Evolutionary conservation across 2,797 vertebrate genomes (phyloP).

Genomic region (Danio tinwini): DNA sequence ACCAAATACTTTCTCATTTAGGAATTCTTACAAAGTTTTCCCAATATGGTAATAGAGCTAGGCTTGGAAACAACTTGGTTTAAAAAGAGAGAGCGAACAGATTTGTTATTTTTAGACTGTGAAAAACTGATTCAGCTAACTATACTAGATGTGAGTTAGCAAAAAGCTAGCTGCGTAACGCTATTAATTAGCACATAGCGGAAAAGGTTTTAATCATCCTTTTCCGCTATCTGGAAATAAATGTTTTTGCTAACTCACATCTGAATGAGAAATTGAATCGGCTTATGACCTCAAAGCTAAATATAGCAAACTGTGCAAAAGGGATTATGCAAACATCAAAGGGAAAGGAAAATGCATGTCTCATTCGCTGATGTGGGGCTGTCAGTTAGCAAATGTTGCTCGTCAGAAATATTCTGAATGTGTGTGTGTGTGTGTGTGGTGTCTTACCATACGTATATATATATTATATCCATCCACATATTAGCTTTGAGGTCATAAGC

Average conservation of each 20-base stretch:
- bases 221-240: neutral
- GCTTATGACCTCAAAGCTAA: slow-evolving; percentile 72
- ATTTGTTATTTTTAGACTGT: too few species aligned
- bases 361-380: slow-evolving; percentile 39
- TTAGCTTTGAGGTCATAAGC: slow-evolving; percentile 72
- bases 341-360: slow-evolving; percentile 62
- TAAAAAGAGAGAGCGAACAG: too few species aligned
- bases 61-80: too few species aligned
- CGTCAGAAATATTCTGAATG: neutral
- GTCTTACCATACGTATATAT: too few species aligned
- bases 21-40: too few species aligned
- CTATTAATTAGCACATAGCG: slow-evolving; percentile 61
- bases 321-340: slow-evolving; percentile 77
- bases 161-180: slow-evolving; percentile 65
- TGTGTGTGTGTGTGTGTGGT: neutral
- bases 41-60: too few species aligned
- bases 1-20: too few species aligned
- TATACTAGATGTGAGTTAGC: slow-evolving; percentile 50
- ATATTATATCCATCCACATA: too few species aligned
- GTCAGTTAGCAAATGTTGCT: slow-evolving; percentile 5
- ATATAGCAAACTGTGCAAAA: slow-evolving; percentile 69
- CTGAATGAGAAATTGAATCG: slow-evolving; percentile 65
- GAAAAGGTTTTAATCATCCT: slow-evolving; percentile 50
- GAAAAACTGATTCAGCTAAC: too few species aligned
- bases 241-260: neutral